Percentiles rank a stretch among this genome's conserved stretches.
Evolutionary conservation across 37 sponge, comb jelly and placozoan species (phyloP).

Genomic region (Beroe forskalii): DNA sequence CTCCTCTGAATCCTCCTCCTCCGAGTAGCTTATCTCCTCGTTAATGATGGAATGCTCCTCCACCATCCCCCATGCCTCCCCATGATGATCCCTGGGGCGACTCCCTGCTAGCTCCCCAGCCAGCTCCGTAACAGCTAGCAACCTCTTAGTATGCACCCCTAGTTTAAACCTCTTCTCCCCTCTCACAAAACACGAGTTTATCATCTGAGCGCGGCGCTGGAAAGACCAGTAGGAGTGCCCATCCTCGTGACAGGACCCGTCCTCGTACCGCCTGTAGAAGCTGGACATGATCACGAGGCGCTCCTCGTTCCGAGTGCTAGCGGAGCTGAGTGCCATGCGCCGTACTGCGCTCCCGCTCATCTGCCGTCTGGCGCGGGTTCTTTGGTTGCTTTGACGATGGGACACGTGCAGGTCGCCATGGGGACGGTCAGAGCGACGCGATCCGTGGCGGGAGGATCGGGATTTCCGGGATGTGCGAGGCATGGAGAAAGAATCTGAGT

Average conservation of each 20-base stretch:
- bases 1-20: not conserved
- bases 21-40: not conserved
- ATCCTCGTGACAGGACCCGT: slow-evolving; percentile 41
- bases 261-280: slow-evolving; percentile 31
- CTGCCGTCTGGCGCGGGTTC: not conserved
- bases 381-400: not conserved
- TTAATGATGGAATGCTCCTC: slow-evolving; percentile 39
- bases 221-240: slow-evolving; percentile 57
- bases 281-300: not conserved
- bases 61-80: no score
- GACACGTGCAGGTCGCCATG: not conserved
- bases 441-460: not conserved
- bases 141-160: slow-evolving; percentile 42
- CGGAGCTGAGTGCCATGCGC: not conserved
- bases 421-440: not conserved
- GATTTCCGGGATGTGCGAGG: not conserved
- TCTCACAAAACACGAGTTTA: slow-evolving; percentile 10
- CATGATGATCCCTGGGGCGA: not conserved
- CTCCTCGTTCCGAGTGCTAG: not conserved
- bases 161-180: not conserved
- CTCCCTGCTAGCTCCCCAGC: not conserved
- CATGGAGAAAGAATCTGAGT: no score
- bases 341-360: not conserved
- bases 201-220: slow-evolving; percentile 55
- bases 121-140: slow-evolving; percentile 38